Conservation (phyloP, 2,113 vertebrate genomes). For the Emydura subglobosa region DNA sequence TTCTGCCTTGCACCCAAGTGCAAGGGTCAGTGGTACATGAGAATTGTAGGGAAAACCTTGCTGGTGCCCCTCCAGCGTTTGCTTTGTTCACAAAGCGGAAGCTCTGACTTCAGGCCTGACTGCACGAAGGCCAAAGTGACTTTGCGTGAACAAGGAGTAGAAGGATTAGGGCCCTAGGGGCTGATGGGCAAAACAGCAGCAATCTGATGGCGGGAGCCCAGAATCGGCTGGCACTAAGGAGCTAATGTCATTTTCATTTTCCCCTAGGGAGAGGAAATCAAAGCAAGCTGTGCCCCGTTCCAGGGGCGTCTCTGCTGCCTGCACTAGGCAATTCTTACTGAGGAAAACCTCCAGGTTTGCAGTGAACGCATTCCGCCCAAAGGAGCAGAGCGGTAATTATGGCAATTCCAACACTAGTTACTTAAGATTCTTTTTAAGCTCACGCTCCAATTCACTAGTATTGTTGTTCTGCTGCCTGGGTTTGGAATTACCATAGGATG, state of each 20-base stretch:
- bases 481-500: background rate
- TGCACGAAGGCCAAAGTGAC: fast-evolving
- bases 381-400: background rate
- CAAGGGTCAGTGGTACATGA: fast-evolving
- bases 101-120: fast-evolving
- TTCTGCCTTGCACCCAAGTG: background rate
- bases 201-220: background rate
- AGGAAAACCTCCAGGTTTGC: background rate
- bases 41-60: background rate
- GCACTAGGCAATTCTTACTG: background rate
- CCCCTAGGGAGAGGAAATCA: background rate
- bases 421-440: background rate
- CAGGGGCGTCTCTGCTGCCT: background rate
- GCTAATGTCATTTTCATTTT: fast-evolving
- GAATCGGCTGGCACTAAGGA: fast-evolving
- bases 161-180: background rate
- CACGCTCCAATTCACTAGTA: fast-evolving
- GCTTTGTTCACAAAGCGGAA: background rate
- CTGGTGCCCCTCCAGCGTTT: background rate
- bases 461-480: background rate
- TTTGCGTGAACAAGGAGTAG: background rate
- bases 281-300: background rate
- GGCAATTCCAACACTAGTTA: background rate
- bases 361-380: fast-evolving
- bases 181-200: background rate